Evolutionary conservation across 2,797 vertebrate species (phyloP).

Genomic region (Enteromius trimaculatus): DNA sequence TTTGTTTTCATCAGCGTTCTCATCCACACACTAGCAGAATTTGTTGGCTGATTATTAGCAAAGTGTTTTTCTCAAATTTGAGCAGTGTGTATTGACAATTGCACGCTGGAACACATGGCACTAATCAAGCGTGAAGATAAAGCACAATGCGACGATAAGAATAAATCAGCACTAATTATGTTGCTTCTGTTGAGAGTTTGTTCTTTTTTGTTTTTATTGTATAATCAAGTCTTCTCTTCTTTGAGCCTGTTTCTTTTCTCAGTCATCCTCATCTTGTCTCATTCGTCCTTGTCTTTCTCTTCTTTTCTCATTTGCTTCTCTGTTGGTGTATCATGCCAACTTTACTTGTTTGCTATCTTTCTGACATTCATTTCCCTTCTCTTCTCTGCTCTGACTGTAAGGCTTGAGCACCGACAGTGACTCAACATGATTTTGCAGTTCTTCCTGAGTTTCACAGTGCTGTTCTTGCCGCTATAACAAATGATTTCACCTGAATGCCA

Average conservation of each 20-base stretch:
- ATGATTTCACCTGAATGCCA: slow-evolving; percentile 18
- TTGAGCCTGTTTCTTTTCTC: background rate
- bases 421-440: slow-evolving; percentile 24
- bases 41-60: slow-evolving; percentile 8
- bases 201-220: background rate
- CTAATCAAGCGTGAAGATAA: slow-evolving; percentile 24
- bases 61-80: background rate
- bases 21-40: background rate
- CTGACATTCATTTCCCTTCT: background rate
- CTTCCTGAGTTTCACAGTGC: slow-evolving; percentile 29
- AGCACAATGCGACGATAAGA: background rate
- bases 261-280: background rate
- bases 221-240: slow-evolving; percentile 12
- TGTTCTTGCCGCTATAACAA: slow-evolving; percentile 11
- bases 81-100: background rate
- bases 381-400: background rate
- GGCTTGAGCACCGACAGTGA: background rate
- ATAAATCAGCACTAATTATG: slow-evolving; percentile 12
- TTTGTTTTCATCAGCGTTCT: background rate
- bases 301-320: background rate
- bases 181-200: slow-evolving; percentile 9
- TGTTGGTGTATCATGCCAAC: background rate
- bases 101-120: background rate
- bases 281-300: background rate
- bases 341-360: background rate